These are phyloP conservation scores for Aleiodes leptofemur DNA, from an alignment of 2,888 invertebrate species.

Conservation along the genomic window DNA sequence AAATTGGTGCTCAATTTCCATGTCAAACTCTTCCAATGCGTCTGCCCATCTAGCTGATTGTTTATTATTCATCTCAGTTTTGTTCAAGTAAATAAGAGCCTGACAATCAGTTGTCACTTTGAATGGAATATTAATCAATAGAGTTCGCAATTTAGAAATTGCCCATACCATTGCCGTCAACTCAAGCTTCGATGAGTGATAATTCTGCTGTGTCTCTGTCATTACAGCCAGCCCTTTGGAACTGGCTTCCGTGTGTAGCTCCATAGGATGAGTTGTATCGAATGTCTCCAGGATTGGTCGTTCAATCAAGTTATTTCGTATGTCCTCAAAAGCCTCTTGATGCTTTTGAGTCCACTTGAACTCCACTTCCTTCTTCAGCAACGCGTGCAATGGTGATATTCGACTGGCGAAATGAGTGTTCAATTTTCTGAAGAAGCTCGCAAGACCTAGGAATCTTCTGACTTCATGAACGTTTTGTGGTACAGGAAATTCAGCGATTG, in stretches of 20 bases:
- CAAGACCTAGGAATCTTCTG: constrained; percentile 63
- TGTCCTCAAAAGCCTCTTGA: constrained; percentile 29
- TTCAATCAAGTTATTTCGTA: constrained; percentile 38
- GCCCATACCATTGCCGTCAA: constrained; percentile 53
- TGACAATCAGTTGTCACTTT: constrained; percentile 58
- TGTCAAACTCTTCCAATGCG: constrained; percentile 51
- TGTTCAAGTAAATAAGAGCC: constrained; percentile 45
- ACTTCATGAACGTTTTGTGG: constrained; percentile 61
- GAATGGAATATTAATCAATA: constrained; percentile 42
- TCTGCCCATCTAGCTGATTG: constrained; percentile 54
- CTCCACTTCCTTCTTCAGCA: constrained; percentile 34
- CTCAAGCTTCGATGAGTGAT: no score
- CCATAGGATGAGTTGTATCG: constrained; percentile 36
- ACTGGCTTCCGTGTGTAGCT: constrained; percentile 53
- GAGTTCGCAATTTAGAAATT: constrained; percentile 30
- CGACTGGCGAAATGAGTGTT: constrained; percentile 54
- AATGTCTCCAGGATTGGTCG: constrained; percentile 50
- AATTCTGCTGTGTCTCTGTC: constrained; percentile 44
- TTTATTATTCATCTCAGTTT: constrained; percentile 53
- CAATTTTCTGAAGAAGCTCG: constrained; percentile 61
- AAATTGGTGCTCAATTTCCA: not conserved
- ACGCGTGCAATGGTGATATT: constrained; percentile 50
- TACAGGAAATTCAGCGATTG: constrained; percentile 60
- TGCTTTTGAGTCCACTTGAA: constrained; percentile 47
- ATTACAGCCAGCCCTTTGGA: constrained; percentile 25